Percentiles rank a stretch among this genome's conserved stretches.
phyloP scores from a whole-genome alignment of 2,797 vertebrate species.

The Myotis pilosus region DNA sequence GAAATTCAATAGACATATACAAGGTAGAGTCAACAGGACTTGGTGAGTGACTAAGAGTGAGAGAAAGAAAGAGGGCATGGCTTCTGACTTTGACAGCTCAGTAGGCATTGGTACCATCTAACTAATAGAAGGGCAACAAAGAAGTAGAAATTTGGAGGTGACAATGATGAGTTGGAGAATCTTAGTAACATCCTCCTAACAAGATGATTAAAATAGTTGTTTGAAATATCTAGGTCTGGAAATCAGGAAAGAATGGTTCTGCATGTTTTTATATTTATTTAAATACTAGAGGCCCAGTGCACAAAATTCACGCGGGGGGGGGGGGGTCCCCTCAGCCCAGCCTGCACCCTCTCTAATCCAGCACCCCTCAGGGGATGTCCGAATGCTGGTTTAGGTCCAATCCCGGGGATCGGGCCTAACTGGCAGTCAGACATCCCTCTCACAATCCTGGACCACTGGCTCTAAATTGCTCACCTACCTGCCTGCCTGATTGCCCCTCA shows the following conservation, averaged over 20 bases:
- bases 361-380: too few species aligned
- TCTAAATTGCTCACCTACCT: too few species aligned
- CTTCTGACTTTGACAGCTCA: not conserved
- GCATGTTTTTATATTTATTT: not conserved
- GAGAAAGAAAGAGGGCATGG: not conserved
- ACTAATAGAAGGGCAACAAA: not conserved
- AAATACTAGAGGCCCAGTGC: not conserved
- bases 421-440: too few species aligned
- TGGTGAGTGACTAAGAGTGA: not conserved
- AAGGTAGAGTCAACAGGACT: not conserved
- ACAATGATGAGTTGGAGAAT: not conserved
- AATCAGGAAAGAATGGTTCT: not conserved
- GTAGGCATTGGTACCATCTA: not conserved
- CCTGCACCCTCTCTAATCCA: too few species aligned
- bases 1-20: not conserved
- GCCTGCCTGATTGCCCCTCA: too few species aligned
- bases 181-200: not conserved
- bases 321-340: too few species aligned
- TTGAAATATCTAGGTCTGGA: not conserved
- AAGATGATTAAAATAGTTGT: not conserved
- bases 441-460: too few species aligned
- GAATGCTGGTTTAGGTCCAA: too few species aligned
- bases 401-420: too few species aligned
- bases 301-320: too few species aligned
- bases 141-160: not conserved